Base-by-base conservation (phyloP, 2,113 vertebrate genomes). In the Tupaia chinensis region DNA sequence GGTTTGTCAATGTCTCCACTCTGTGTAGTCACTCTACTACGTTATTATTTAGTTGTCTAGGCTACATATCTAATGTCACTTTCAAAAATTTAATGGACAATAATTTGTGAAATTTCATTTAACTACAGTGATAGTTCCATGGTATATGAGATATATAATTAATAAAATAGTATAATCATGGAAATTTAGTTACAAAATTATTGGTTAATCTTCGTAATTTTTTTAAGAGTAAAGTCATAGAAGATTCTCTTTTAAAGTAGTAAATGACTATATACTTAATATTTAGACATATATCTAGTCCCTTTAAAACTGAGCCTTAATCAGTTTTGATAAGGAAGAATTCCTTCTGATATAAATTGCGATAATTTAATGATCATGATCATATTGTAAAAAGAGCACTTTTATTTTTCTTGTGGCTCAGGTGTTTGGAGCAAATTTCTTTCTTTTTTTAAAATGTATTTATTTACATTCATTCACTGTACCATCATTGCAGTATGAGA, bases 151-250 rank as follows among this genome's bases (percentile, higher is more conserved):
- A 89, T 82, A 80, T 61, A 23, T 81, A 61, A 76, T 44, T 63
- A 93, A 83, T 83, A 58, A 60, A 44, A 70, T 58, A 87, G 73
- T 86, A 66, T 84, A 53, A 83, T 34, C 44, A 44, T 89, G 69
- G 12, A 91, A 94, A 56, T 78, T 85, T 53, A 94, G 34, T 77
- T 93, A 72, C 20, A 89, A 84, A 90, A 84, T 91, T 72, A 70
- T 58, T 76, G 8, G n/a, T 89, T 14, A 12, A 7, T 29, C n/a
- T 77, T 25, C 27, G 89, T 72, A 96, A 80, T 91, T 74, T 96
- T 72, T 54, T 32, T 83, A 94, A 83, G n/a, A 84, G 27, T 73
- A 25, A 81, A 68, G 23, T 93, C 83, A 65, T 74, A 7, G 32
- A 65, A 84, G 27, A 17, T 9, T 82, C 25, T 90, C 20, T 95